A percentile compares a stretch with the other conserved stretches of the same genome.
phyloP scores from a whole-genome alignment of 2,888 invertebrate genomes.

The Ditylenchus weischeri region DNA sequence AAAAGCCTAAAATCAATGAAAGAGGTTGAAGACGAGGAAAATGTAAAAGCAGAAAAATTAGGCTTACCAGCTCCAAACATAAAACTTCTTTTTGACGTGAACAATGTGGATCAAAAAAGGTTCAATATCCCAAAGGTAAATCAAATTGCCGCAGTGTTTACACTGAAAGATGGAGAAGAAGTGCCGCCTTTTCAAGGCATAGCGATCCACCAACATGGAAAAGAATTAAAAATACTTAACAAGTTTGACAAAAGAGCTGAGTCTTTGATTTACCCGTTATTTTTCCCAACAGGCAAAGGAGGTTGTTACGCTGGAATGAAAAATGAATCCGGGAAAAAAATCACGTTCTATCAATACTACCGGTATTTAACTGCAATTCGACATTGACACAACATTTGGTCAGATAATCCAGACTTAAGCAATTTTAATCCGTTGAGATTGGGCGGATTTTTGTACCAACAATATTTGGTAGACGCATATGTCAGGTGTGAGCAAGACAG shows the following conservation, averaged over 20 bases:
- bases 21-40: background rate
- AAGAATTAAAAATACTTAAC: background rate
- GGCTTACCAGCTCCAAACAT: background rate
- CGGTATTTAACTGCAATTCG: background rate
- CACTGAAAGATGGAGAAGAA: background rate
- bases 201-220: background rate
- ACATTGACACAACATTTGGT: background rate
- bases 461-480: slow-evolving; percentile 29
- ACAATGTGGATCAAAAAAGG: background rate
- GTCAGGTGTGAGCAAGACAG: slow-evolving; percentile 26
- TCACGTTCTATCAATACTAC: background rate
- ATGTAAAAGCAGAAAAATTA: background rate
- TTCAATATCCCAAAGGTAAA: background rate
- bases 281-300: background rate
- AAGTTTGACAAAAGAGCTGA: background rate
- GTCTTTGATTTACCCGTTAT: background rate
- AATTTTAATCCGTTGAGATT: slow-evolving; percentile 8
- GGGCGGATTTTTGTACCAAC: slow-evolving; percentile 25
- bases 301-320: background rate
- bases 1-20: background rate
- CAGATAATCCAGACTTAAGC: no score
- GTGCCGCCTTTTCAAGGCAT: background rate
- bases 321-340: background rate
- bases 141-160: background rate
- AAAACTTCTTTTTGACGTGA: background rate